Evolutionary conservation across 2,797 vertebrate species (phyloP).

Genomic region (Phoeniculus purpureus): DNA sequence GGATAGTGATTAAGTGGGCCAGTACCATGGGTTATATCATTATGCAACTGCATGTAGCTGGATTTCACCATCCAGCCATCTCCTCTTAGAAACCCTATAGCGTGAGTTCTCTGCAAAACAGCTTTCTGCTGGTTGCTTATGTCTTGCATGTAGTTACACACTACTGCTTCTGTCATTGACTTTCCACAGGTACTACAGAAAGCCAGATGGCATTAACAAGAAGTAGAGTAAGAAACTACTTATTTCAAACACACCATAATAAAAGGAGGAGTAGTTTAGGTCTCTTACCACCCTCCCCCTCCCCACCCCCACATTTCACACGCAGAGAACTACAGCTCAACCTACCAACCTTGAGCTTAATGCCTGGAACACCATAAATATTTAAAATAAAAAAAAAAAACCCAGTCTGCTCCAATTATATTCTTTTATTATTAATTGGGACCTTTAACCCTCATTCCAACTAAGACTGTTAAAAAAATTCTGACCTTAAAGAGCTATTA

Average conservation of each 20-base stretch:
- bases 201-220: background rate
- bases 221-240: background rate
- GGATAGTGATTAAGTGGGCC: background rate
- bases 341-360: background rate
- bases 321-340: background rate
- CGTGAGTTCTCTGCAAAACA: background rate
- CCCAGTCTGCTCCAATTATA: background rate
- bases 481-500: background rate
- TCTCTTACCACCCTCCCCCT: background rate
- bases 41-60: background rate
- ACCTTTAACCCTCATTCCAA: background rate
- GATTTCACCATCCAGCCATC: background rate
- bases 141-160: background rate
- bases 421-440: background rate
- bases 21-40: background rate
- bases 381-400: background rate
- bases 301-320: background rate
- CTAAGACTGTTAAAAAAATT: background rate
- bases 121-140: background rate
- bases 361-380: background rate
- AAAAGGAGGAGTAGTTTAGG: background rate
- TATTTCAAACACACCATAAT: background rate
- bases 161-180: background rate
- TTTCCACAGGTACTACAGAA: background rate
- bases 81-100: background rate